These are phyloP conservation scores for Popillia japonica DNA, from an alignment of 1,140 invertebrate genomes.

Conservation along the genomic window DNA sequence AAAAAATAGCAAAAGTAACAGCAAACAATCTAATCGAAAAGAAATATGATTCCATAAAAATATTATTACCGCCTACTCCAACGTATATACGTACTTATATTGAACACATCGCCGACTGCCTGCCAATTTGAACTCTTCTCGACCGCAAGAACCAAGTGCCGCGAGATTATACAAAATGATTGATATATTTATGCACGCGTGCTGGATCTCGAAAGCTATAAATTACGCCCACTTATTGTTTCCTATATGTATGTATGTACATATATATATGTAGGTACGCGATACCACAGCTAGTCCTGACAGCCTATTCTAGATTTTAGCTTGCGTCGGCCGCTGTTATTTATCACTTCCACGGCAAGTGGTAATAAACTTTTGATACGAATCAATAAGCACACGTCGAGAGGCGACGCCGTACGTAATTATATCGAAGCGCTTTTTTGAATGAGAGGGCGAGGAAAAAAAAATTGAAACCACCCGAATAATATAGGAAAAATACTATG, in stretches of 20 bases:
- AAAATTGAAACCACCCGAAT: not conserved
- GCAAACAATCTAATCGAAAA: too few relatives aligned
- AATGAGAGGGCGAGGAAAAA: not conserved
- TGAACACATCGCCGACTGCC: not conserved
- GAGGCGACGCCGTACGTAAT: not conserved
- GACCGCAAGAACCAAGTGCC: not conserved
- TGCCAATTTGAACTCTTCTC: not conserved
- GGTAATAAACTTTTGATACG: conserved; percentile 8
- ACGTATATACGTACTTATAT: too few relatives aligned
- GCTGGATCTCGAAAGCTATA: not conserved
- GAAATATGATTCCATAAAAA: too few relatives aligned
- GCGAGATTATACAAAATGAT: not conserved
- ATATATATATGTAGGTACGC: too few relatives aligned
- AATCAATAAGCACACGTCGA: conserved; percentile 1
- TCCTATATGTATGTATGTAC: not conserved
- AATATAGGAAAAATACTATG: not conserved
- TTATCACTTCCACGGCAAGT: not conserved
- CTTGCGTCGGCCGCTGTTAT: not conserved
- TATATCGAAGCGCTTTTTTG: not conserved
- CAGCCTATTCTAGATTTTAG: not conserved
- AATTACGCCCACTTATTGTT: not conserved
- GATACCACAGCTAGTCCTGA: not conserved
- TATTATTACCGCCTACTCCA: too few relatives aligned
- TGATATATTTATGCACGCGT: conserved; percentile 10
- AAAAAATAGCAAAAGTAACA: too few relatives aligned